phyloP scores from a whole-genome alignment of 1,140 invertebrate species.

The Chironomus striatipennis region DNA sequence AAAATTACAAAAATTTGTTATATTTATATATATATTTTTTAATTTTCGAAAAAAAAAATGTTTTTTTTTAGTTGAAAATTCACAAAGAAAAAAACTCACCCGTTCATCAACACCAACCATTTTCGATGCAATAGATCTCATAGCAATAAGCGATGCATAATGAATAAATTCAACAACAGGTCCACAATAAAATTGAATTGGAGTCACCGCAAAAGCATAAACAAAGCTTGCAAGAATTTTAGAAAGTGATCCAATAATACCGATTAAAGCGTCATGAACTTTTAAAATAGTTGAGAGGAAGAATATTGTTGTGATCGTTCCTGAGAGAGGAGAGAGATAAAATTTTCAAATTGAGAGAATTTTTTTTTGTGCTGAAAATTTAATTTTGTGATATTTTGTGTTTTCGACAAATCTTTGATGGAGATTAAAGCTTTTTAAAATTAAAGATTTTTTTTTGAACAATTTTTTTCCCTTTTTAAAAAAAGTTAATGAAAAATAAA shows the following conservation, averaged over 20 bases:
- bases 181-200: conserved; percentile 9
- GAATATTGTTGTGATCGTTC: not conserved
- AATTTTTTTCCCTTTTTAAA: no score
- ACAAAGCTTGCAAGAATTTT: conserved; percentile 24
- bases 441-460: no score
- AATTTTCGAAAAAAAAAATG: no score
- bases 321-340: not conserved
- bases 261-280: conserved; percentile 25
- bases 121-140: conserved; percentile 24
- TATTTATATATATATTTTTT: no score
- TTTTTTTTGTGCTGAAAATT: no score
- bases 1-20: no score
- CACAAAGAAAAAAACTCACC: no score
- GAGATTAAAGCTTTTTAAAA: no score
- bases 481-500: not conserved
- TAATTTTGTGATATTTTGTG: no score
- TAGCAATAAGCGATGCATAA: conserved; percentile 29
- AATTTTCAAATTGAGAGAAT: not conserved
- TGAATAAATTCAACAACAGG: conserved; percentile 24
- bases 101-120: not conserved
- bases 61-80: no score
- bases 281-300: not conserved
- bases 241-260: conserved; percentile 18
- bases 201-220: conserved; percentile 25
- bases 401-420: no score